Conservation (phyloP, 2,888 invertebrate species). For the Drymonia ruficornis region DNA sequence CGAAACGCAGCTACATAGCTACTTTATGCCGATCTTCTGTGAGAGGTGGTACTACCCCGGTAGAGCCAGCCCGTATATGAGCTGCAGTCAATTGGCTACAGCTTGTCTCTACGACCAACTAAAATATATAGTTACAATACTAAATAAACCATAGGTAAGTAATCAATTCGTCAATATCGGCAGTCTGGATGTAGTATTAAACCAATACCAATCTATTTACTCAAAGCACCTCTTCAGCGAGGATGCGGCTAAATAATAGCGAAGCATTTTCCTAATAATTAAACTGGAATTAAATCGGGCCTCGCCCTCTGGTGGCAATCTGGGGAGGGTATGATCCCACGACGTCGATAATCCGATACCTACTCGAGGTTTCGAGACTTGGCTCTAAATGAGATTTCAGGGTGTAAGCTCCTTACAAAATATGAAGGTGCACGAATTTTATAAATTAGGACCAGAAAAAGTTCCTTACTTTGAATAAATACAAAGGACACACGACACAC, state of each 20-base stretch:
- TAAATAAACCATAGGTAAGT: no score
- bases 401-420: slow-evolving; percentile 25
- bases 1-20: no score
- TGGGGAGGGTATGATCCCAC: slow-evolving; percentile 36
- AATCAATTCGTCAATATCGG: slow-evolving; percentile 19
- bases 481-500: not conserved
- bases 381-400: slow-evolving; percentile 43
- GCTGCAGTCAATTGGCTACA: no score
- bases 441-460: not conserved
- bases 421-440: slow-evolving; percentile 11
- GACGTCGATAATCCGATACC: slow-evolving; percentile 50
- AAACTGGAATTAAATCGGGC: slow-evolving; percentile 44
- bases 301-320: slow-evolving; percentile 37
- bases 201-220: slow-evolving; percentile 25
- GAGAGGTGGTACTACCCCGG: no score
- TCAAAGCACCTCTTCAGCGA: slow-evolving; percentile 9
- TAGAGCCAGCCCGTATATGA: no score
- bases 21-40: no score
- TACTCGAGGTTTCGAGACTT: slow-evolving; percentile 28
- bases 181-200: slow-evolving; percentile 24
- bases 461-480: not conserved
- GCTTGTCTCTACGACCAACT: no score
- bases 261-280: slow-evolving; percentile 38
- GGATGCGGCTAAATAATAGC: slow-evolving; percentile 28
- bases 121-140: no score